A percentile compares a stretch with the other conserved stretches of the same genome.
Evolutionary conservation across 2,888 invertebrate species (phyloP).

Genomic region (Macrosoma leucophasiata): DNA sequence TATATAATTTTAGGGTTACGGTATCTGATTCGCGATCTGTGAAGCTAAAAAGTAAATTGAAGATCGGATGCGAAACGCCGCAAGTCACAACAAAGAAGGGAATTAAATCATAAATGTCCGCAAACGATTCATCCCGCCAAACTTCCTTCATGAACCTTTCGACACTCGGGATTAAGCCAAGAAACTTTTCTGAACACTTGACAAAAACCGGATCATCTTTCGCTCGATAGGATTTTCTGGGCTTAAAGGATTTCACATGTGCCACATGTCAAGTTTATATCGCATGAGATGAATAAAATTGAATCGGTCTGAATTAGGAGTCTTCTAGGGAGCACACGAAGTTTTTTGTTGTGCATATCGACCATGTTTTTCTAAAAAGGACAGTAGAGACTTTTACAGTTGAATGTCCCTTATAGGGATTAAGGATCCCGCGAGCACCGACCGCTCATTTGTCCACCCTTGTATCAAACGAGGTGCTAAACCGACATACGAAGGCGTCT

Average conservation of each 20-base stretch:
- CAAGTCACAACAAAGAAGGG: constrained; percentile 17
- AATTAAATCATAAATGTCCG: constrained; percentile 34
- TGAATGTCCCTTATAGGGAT: constrained; percentile 50
- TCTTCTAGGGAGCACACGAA: constrained; percentile 3
- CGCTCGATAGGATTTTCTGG: constrained; percentile 49
- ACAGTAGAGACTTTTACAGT: constrained; percentile 24
- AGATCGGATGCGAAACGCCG: constrained; percentile 6
- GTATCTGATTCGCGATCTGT: constrained; percentile 31
- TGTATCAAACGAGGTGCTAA: constrained; percentile 57
- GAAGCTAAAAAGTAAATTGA: constrained; percentile 18
- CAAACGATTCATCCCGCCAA: constrained; percentile 31
- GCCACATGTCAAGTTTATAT: constrained; percentile 34
- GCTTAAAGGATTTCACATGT: constrained; percentile 58
- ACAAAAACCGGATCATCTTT: constrained; percentile 46
- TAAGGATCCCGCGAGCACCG: constrained; percentile 44
- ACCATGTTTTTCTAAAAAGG: constrained; percentile 24
- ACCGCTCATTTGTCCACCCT: constrained; percentile 58
- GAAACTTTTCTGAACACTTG: constrained; percentile 40
- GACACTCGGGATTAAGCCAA: constrained; percentile 39
- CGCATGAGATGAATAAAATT: constrained; percentile 29
- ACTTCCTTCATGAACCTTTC: constrained; percentile 40
- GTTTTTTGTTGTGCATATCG: constrained; percentile 13
- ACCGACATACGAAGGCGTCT: constrained; percentile 41
- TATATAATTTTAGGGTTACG: constrained; percentile 29
- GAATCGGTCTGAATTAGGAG: constrained; percentile 19